Percentiles rank a stretch among this genome's conserved stretches.
Evolutionary conservation across 2,113 vertebrate species (phyloP).

Genomic region (Mesitornis unicolor): DNA sequence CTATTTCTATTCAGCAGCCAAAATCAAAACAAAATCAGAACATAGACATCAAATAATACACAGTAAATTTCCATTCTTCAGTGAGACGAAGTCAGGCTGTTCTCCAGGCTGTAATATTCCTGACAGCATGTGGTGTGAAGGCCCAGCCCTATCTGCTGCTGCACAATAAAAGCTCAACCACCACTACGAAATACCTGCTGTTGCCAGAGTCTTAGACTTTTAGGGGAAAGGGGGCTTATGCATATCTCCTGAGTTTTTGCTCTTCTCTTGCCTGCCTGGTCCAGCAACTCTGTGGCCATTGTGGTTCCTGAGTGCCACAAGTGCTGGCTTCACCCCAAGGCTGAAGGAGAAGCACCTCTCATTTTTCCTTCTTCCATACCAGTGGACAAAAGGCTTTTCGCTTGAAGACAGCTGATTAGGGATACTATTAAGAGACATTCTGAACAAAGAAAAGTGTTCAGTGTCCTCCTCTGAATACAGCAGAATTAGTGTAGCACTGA

Average conservation of each 20-base stretch:
- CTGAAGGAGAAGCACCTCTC: neutral
- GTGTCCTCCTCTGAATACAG: neutral
- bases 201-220: neutral
- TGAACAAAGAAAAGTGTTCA: neutral
- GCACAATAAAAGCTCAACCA: neutral
- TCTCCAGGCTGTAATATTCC: neutral
- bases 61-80: neutral
- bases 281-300: neutral
- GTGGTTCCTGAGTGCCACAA: neutral
- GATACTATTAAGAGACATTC: neutral
- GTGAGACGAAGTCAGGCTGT: neutral
- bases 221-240: neutral
- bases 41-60: neutral
- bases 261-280: neutral
- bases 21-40: neutral
- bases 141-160: neutral
- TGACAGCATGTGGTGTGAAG: neutral
- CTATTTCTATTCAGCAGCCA: neutral
- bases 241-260: neutral
- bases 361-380: neutral
- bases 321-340: neutral
- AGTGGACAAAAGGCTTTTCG: neutral
- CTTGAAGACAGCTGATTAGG: neutral
- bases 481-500: neutral
- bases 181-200: neutral